Base-by-base conservation (phyloP, 2,797 vertebrate species). In the Mus caroli region DNA sequence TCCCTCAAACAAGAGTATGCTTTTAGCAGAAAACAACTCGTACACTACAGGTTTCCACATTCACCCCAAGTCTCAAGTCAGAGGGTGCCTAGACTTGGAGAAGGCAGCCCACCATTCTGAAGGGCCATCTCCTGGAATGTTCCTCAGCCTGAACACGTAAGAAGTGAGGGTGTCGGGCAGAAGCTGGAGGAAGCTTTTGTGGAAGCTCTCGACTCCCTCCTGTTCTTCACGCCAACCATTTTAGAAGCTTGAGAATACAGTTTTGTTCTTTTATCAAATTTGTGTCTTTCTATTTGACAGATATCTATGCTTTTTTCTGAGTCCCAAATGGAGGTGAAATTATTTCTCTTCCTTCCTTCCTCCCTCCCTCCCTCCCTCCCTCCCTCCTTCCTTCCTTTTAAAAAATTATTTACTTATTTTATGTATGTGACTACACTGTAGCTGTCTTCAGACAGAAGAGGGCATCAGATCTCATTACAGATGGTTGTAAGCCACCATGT, bases 221-320 rank as follows among this genome's bases (percentile, higher is more conserved):
- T 71, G 37, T 19, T 40, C 75, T 1, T 94, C 92, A 92, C 43
- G 84, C 52, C 58, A 86, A 92, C 56, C 52, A 78, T 93, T 97
- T 96, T 93, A 96, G 75, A 93, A 83, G n/a, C 14, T 95, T 94
- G 78, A 95, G 95, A 94, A 96, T 79, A 89, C 94, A 80, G 56
- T 92, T 95, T 97, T 94, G 96, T 69, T 79, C 28, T 22, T 88
- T 34, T 75, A 93, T 37, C 15, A 31, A 93, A 95, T 91, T 87
- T 96, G 50, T 94, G 69, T 96, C 97, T 92, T 97, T 94, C 73
- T 94, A 26, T 97, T 96, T 96, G 76, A 46, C 40, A 62, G 98
- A 97, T 52, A 97, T 88, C 95, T 96, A 94, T 80, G 97, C 46
- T 97, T 96, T 96, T 88, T 88, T 96, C 67, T 97, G 92, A 82